These are phyloP conservation scores for Pithecia hirsuta DNA, from an alignment of 2,797 vertebrate species.

Conservation along the genomic window DNA sequence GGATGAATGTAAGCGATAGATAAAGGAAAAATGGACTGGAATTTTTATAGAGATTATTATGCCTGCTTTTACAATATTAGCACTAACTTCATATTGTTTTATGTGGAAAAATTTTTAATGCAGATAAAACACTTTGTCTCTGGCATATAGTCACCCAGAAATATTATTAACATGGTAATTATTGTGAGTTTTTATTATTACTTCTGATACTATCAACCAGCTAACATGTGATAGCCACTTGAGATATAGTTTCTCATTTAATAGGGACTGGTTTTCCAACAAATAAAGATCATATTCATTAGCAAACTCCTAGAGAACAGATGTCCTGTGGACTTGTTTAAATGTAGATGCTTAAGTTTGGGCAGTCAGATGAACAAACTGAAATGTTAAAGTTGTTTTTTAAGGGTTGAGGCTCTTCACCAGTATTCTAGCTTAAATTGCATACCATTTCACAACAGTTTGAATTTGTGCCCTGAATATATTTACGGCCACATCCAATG, in stretches of 20 bases:
- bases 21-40: not conserved
- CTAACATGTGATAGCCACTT: not conserved
- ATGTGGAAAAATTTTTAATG: not conserved
- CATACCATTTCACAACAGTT: not conserved
- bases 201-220: not conserved
- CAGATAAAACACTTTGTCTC: not conserved
- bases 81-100: not conserved
- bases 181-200: not conserved
- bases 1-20: not conserved
- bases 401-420: not conserved
- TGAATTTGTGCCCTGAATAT: not conserved
- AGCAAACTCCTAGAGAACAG: not conserved
- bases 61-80: not conserved
- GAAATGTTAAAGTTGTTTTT: not conserved
- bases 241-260: not conserved
- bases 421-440: not conserved
- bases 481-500: not conserved
- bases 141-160: not conserved
- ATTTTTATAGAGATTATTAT: not conserved
- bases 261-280: not conserved
- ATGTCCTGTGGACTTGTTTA: not conserved
- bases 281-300: not conserved
- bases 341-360: not conserved
- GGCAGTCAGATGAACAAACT: not conserved
- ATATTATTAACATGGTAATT: not conserved